phyloP scores from a whole-genome alignment of 2,113 vertebrate species.

The Siniperca knerii region DNA sequence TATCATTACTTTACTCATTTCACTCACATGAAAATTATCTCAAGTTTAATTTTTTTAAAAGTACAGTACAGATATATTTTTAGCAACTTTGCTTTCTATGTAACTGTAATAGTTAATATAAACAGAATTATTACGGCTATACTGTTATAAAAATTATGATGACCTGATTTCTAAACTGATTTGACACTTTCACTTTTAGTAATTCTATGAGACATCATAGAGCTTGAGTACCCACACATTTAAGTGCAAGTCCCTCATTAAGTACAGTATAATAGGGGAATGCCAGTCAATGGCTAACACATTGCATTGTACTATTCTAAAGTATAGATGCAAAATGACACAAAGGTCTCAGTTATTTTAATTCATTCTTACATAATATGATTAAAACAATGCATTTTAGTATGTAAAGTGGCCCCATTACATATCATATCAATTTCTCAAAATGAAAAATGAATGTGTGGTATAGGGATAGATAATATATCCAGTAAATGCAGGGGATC shows the following conservation, averaged over 20 bases:
- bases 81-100: neutral
- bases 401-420: constrained; percentile 13
- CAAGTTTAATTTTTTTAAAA: neutral
- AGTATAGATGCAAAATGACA: neutral
- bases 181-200: neutral
- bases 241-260: neutral
- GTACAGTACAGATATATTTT: neutral
- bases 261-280: neutral
- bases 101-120: neutral
- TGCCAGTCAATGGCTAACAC: constrained; percentile 1
- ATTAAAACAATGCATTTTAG: constrained; percentile 34
- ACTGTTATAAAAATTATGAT: neutral
- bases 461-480: constrained; percentile 1
- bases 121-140: neutral
- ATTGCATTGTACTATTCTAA: neutral
- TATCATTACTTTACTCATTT: neutral
- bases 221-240: neutral
- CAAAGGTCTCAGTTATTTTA: neutral
- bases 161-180: neutral
- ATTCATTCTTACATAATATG: constrained; percentile 6
- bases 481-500: constrained; percentile 34
- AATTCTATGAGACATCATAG: neutral
- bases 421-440: constrained; percentile 19
- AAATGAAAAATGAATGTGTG: constrained; percentile 25
- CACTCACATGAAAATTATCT: neutral